Percentiles rank a stretch among this genome's conserved stretches.
phyloP scores from a whole-genome alignment of 2,797 vertebrate genomes.

The Enoplosus armatus region DNA sequence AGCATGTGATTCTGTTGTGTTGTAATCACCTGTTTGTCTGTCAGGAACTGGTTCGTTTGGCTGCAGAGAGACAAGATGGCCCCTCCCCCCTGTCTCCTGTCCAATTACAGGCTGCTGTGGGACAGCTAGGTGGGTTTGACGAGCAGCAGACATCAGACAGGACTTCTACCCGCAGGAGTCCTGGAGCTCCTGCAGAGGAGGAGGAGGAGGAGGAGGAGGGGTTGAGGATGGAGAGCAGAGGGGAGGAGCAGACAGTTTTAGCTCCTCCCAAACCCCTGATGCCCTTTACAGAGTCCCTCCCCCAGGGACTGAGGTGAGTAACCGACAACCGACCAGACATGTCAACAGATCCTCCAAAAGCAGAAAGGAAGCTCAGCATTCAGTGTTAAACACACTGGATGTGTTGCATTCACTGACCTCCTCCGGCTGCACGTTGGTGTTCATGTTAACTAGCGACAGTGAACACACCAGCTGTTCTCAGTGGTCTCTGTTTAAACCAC shows the following conservation, averaged over 20 bases:
- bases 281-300: constrained; percentile 82
- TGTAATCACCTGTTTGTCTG: not conserved
- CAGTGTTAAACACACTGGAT: too few relatives aligned
- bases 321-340: too few relatives aligned
- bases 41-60: constrained; percentile 93
- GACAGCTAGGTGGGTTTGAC: constrained; percentile 54
- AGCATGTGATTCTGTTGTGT: not conserved
- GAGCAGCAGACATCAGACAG: not conserved
- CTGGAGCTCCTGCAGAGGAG: not conserved
- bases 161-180: not conserved
- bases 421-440: too few relatives aligned
- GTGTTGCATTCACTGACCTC: too few relatives aligned
- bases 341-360: too few relatives aligned
- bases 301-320: constrained; percentile 61
- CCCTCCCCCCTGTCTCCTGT: constrained; percentile 89
- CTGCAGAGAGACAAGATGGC: constrained; percentile 90
- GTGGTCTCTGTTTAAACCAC: too few relatives aligned
- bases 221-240: not conserved
- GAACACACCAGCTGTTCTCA: too few relatives aligned
- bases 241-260: constrained; percentile 46
- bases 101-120: constrained; percentile 77
- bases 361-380: too few relatives aligned
- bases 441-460: too few relatives aligned
- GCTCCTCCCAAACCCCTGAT: constrained; percentile 90
- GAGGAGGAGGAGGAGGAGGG: not conserved